Evolutionary conservation across 2,888 invertebrate species (phyloP).

Genomic region (Autographa gamma): DNA sequence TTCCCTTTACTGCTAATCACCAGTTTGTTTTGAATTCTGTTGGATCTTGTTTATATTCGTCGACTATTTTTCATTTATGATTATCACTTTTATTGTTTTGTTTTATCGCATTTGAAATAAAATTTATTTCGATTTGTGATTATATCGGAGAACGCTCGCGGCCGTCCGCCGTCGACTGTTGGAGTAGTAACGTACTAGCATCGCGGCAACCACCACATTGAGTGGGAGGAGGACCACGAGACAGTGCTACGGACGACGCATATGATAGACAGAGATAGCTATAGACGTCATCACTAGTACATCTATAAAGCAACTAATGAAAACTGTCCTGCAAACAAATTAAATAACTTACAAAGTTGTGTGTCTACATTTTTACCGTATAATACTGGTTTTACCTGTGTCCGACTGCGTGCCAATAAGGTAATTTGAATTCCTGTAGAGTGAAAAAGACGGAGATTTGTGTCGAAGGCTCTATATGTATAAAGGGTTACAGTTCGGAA

Average conservation of each 20-base stretch:
- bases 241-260: conserved; percentile 69
- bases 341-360: conserved; percentile 65
- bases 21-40: conserved; percentile 36
- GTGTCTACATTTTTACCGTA: conserved; percentile 69
- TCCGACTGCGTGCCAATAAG: conserved; percentile 82
- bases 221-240: conserved; percentile 81
- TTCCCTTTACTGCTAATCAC: conserved; percentile 45
- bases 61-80: conserved; percentile 59
- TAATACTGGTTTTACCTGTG: conserved; percentile 87
- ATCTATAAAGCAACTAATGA: conserved; percentile 80
- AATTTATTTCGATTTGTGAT: conserved; percentile 63
- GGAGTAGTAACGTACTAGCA: conserved; percentile 78
- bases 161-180: conserved; percentile 83
- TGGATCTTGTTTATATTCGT: conserved; percentile 37
- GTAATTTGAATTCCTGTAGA: conserved; percentile 86
- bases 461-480: conserved; percentile 72
- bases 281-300: conserved; percentile 74
- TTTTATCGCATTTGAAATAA: conserved; percentile 64
- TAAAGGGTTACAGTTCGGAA: conserved; percentile 68
- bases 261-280: conserved; percentile 70
- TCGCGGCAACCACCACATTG: conserved; percentile 71
- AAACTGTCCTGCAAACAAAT: conserved; percentile 73
- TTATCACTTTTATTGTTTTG: conserved; percentile 64
- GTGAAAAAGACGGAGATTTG: conserved; percentile 85
- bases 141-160: conserved; percentile 74